Evolutionary conservation across 2,113 vertebrate species (phyloP), one percentile per base, ranked within the genome.

Genomic region (Alces alces): DNA sequence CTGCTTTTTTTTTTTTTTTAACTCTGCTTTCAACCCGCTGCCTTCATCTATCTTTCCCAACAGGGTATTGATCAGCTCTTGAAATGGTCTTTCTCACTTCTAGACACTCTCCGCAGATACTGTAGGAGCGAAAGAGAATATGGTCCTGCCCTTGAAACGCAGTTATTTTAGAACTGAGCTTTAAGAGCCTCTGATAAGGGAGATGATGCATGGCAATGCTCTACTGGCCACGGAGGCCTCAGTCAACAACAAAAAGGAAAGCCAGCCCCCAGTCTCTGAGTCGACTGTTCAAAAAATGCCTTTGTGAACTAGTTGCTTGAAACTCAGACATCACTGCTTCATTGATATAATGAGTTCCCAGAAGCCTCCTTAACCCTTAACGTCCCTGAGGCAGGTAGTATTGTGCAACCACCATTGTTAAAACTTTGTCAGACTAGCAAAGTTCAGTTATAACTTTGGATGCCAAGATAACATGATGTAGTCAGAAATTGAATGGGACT

Each of bases 41-140:
- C 80, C 79, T 94, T 96, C 90, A 83, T 96, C 73, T 96, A 1
- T 95, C 89, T 97, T 97, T 60, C 66, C 64, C 47, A 97, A 91
- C 25, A 84, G 95, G 79, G 9, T 96, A 91, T 97, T 73, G 86
- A 97, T 97, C 57, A 89, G 39, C 54, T 95, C 83, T 95, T 92
- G 57, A 92, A 95, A 86, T 64, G 16, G 16, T 60, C 82, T 92
- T 95, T 96, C 60, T 95, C 30, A 89, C 90, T 97, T 95, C 83
- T 94, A 93, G 88, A 94, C 8, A 33, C 33, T 92, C 57, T 80
- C 25, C 83, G 36, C 33, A 73, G 78, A 93, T 85, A 80, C 47
- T 95, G 14, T 73, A 64, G 33, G 15, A 83, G 33, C 79, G 16
- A 28, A 86, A 30, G 19, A 79, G 80, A 97, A 86, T 58, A 30